A percentile compares a stretch with the other conserved stretches of the same genome.
Evolutionary conservation across 2,113 vertebrate genomes (phyloP).

Genomic region (Artemisiospiza belli): DNA sequence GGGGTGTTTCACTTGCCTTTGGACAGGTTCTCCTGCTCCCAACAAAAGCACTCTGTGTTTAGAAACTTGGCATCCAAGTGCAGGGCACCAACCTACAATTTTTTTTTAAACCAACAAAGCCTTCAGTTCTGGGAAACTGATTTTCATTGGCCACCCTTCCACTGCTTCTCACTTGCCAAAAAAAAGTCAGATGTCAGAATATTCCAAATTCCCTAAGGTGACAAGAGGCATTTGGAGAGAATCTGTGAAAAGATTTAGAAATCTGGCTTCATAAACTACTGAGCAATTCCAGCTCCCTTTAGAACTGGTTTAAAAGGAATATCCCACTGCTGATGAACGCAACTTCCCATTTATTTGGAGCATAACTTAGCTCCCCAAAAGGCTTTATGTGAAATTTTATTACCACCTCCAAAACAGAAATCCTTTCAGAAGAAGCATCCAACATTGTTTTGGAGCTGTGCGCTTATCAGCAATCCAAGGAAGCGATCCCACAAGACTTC

Average conservation of each 20-base stretch:
- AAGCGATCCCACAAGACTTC: slow-evolving; percentile 32
- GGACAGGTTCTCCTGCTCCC: neutral
- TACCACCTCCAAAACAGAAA: neutral
- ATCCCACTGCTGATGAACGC: neutral
- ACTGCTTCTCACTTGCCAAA: neutral
- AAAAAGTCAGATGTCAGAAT: neutral
- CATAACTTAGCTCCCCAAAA: neutral
- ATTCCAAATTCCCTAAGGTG: neutral
- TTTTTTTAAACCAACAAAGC: neutral
- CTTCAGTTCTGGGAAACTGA: neutral
- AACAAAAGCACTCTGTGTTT: neutral
- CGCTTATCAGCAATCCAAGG: neutral
- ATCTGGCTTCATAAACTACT: neutral
- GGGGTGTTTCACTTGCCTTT: neutral
- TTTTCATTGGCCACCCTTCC: neutral
- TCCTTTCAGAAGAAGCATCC: slow-evolving; percentile 10
- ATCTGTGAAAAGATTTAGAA: neutral
- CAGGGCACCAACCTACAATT: neutral
- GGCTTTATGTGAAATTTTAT: neutral
- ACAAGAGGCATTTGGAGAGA: neutral
- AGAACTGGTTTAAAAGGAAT: neutral
- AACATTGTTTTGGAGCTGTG: neutral
- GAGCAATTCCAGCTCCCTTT: neutral
- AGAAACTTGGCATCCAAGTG: neutral
- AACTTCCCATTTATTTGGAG: neutral